Base-by-base conservation (phyloP, 2,113 vertebrate genomes). In the Epinephelus lanceolatus region DNA sequence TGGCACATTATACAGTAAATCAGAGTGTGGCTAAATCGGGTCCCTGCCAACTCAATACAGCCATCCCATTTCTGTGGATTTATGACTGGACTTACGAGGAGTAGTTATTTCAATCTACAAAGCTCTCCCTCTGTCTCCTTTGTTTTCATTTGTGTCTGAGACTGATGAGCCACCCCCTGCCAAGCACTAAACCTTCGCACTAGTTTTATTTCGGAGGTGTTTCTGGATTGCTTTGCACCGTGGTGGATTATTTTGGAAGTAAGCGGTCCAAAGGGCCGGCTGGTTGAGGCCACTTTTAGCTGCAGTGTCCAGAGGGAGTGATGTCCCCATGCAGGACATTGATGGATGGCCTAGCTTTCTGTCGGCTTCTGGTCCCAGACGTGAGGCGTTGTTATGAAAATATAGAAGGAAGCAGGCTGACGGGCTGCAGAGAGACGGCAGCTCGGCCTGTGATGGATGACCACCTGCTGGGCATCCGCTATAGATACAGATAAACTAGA, bases 321-420 rank as follows among this genome's bases (percentile, higher is more conserved):
- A 81, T n/a, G 85, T 90, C 90, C 86, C 83, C 76, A 45, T 25
- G 61, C 84, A 40, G 76, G 88, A 87, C 81, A 37, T 66, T 90
- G 89, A 93, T 81, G 87, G 86, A 91, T 93, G 92, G 86, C 92
- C 91, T 83, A 91, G 92, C 90, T 94, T 92, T 94, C 77, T 84
- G 86, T 88, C 80, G 25, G 21, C 30, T 83, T 53, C 81, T 42
- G 67, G 73, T 90, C 90, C 77, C 85, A 70, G 85, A 74, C 51
- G 71, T 56, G 72, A 81, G 65, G 80, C 18, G 76, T 89, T 94
- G 88, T 91, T 91, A 86, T 81, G 77, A 89, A 90, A 89, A 84
- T 85, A 78, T 76, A 23, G 71, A 87, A 65, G 86, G 75, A 86
- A 79, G 83, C 79, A 60, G 82, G 81, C 67, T 88, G 85, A 88